Conservation (phyloP, 35 echinoderm and acorn worm species). For the Nesometra sesokonis region DNA sequence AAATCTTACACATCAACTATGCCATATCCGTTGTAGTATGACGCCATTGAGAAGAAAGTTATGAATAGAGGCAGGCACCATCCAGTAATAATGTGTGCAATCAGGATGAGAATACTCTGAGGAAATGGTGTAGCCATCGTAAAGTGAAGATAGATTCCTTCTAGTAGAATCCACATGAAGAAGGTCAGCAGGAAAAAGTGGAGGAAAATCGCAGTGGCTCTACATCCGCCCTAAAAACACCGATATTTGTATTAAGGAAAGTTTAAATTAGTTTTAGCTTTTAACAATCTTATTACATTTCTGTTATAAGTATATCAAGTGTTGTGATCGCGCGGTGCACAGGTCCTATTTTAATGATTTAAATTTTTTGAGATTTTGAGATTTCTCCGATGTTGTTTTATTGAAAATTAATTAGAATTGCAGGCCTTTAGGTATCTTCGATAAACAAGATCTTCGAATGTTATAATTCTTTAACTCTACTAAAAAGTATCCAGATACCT, state of each 20-base stretch:
- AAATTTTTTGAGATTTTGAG: no score
- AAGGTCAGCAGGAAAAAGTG: background rate
- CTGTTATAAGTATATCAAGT: no score
- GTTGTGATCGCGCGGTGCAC: no score
- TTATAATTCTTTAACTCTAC: no score
- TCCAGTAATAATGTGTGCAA: background rate
- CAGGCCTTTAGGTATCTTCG: no score
- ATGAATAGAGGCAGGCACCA: background rate
- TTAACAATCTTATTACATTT: no score
- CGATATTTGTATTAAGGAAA: background rate
- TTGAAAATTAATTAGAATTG: no score
- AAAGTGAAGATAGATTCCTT: background rate
- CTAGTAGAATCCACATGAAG: background rate
- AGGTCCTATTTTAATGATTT: no score
- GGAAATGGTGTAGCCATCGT: background rate
- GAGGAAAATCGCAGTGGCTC: background rate
- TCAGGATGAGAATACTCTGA: background rate
- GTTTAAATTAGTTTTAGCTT: no score
- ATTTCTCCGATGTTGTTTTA: no score
- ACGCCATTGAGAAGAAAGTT: background rate
- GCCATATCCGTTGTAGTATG: background rate
- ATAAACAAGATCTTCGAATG: no score
- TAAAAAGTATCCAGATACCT: no score
- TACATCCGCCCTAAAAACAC: background rate
- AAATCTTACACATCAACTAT: background rate